Evolutionary conservation across 2,797 vertebrate species (phyloP), one percentile per base, ranked within the genome.

Genomic region (Girardinus metallicus): DNA sequence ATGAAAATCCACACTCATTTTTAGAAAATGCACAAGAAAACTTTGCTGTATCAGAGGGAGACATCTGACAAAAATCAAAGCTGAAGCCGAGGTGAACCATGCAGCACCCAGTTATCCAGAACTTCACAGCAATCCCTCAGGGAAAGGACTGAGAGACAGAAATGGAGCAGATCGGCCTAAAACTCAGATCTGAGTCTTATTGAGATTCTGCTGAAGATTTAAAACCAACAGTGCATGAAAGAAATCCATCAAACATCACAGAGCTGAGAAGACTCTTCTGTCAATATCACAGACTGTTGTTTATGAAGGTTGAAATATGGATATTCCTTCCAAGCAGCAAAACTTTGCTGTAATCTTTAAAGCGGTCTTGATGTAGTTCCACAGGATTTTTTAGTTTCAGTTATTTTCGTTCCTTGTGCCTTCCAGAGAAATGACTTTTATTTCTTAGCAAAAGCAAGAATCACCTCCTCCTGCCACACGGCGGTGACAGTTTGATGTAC

Each of bases 171-270:
- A 8, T 18, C 7, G 62, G 18, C 39, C 34, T 3, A 5, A 39
- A 36, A 10, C 9, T 1, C 62, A 66, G 34, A 39, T 21, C 64
- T 66, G 15, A 66, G 34, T 39, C 64, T 23, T 10, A 21, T 66
- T 66, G 36, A 66, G 64, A 66, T 66, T 66, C 64, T 66, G 64
- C 34, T 39, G 64, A 3, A 23, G 64, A 39, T 66, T 66, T 10
- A 36, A 66, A 23, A 66, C 64, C 64, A 39, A 66, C 64, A 39
- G 15, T 11, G 36, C 34, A 66, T 66, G 21, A 36, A 66, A 41
- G 64, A 23, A 39, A 66, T 21, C 60, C 36, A 66, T 66, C 64
- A 39, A 66, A 66, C 64, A 66, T 66, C 64, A 39, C 34, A 39
- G 64, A 66, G 31, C 60, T 36, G 60, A 64, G 34, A 13, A 34